A percentile compares a stretch with the other conserved stretches of the same genome.
Conservation (phyloP, 2,888 invertebrate genomes). For the Drosophila phalerata region DNA sequence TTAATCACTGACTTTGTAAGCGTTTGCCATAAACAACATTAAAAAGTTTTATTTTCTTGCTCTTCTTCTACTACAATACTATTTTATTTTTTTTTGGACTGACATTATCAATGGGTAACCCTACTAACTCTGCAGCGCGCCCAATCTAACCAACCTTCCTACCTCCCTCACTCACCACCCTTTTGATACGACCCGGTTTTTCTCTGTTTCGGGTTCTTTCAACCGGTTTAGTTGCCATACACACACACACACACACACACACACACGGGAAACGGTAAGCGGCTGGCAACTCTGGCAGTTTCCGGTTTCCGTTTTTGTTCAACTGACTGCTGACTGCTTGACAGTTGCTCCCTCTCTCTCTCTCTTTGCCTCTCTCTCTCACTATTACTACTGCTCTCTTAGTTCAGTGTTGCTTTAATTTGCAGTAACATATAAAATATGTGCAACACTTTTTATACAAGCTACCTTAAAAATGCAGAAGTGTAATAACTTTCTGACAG, state of each 20-base stretch:
- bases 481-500: not conserved
- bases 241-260: conserved; percentile 9
- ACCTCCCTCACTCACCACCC: too few relatives aligned
- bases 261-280: conserved; percentile 63
- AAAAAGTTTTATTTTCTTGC: conserved; percentile 38
- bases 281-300: conserved; percentile 68
- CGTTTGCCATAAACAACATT: conserved; percentile 61
- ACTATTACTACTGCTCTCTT: not conserved
- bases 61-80: not conserved
- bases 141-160: not conserved
- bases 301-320: conserved; percentile 66
- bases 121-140: not conserved
- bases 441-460: conserved; percentile 35
- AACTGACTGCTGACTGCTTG: conserved; percentile 58
- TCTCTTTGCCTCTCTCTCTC: not conserved
- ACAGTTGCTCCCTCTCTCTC: conserved; percentile 27
- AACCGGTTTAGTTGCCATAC: conserved; percentile 29
- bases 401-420: conserved; percentile 24
- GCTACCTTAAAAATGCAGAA: not conserved
- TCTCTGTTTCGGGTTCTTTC: conserved; percentile 5
- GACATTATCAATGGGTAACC: conserved; percentile 55
- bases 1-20: conserved; percentile 78
- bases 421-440: conserved; percentile 40
- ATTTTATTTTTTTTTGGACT: conserved; percentile 47
- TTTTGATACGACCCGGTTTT: conserved; percentile 4